Evolutionary conservation across 64 coral and sea anemone species (phyloP), one percentile per base, ranked within the genome.

Genomic region (Montipora efflorescens): DNA sequence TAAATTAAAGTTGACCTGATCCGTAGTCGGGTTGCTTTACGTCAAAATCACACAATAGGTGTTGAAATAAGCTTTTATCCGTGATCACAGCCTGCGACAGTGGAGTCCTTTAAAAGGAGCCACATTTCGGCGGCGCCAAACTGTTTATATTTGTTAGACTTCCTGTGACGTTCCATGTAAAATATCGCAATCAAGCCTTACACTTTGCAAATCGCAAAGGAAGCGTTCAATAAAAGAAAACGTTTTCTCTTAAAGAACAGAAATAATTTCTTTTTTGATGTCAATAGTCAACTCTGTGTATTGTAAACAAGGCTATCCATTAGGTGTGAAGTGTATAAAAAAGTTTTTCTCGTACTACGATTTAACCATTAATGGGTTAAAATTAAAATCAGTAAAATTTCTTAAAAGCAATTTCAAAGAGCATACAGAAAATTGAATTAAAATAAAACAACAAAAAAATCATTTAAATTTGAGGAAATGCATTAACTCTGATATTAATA

Each of bases 51-150:
- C 62, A 70, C 62, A 49, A 86, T 71, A 71, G 82, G 19, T 7
- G 82, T 71, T 71, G 82, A 86, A 78, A 19, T 43, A 12, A 49
- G 47, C 36, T 72, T 71, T 86, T 86, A 72, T 86, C 64, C 49
- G 66, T 86, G 82, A 57, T 57, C 53, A 57, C 53, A 57, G 53
- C 6, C 53, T 4, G 53, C 6, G 53, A 57, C 53, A 57, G 53
- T 4, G 7, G 53, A 57, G 53, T 8, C 53, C 53, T 36, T 36
- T 36, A 57, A 57, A 57, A 57, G 53, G 11, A 11, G 53, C 7
- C 53, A 57, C 7, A 5, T 84, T 81, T 59, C 12, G 20, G 11
- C 8, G 51, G 12, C 11, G 3, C 0, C 6, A 36, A 82, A 15
- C 58, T 5, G 57, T 82, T 46, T 36, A 43, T 55, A 62, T 82